These are phyloP conservation scores for Cheilosia soror DNA, from an alignment of 2,888 invertebrate genomes.

Conservation along the genomic window DNA sequence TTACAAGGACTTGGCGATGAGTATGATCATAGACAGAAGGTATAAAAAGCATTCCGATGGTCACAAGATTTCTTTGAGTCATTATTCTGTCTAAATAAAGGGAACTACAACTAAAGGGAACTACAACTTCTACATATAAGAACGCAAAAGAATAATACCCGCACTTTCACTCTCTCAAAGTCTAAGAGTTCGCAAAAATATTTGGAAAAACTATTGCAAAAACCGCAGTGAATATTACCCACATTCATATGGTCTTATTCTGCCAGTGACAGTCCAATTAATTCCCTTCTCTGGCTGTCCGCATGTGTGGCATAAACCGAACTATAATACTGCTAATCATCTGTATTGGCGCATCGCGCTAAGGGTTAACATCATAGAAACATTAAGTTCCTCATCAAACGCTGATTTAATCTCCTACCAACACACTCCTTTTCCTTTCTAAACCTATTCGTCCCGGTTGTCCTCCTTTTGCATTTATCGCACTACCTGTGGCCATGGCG, in stretches of 20 bases:
- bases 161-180: too few species aligned
- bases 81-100: too few species aligned
- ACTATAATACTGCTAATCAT: conserved; percentile 29
- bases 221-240: neutral
- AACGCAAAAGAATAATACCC: too few species aligned
- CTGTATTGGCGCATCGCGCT: conserved; percentile 31
- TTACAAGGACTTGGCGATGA: too few species aligned
- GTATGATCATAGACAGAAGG: too few species aligned
- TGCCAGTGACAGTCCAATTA: conserved; percentile 23
- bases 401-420: conserved; percentile 45
- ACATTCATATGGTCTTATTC: neutral
- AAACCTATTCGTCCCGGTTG: conserved; percentile 55
- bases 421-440: neutral
- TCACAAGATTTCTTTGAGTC: too few species aligned
- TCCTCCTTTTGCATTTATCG: conserved; percentile 42
- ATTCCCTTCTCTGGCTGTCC: neutral
- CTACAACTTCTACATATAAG: too few species aligned
- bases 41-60: too few species aligned
- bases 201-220: neutral
- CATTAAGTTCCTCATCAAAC: neutral
- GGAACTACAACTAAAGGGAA: too few species aligned
- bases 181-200: too few species aligned
- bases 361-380: conserved; percentile 39
- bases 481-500: conserved; percentile 44
- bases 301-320: conserved; percentile 25